Evolutionary conservation across 1,140 invertebrate species (phyloP).

Genomic region (Nylanderia fulva): DNA sequence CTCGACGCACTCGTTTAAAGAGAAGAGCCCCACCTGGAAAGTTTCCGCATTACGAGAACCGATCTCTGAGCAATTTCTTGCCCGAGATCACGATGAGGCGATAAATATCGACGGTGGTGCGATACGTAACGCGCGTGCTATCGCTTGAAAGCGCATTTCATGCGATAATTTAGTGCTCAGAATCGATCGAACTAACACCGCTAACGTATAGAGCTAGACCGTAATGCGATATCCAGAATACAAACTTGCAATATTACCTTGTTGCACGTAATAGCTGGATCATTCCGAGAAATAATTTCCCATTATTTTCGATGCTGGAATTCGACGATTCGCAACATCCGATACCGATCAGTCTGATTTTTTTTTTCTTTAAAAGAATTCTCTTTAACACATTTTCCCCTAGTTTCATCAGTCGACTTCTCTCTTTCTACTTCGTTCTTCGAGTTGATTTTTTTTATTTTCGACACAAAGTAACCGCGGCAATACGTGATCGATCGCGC

Average conservation of each 20-base stretch:
- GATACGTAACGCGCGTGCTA: conserved; percentile 1
- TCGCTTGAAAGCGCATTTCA: not conserved
- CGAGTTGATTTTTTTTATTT: conserved; percentile 1
- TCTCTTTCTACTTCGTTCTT: not conserved
- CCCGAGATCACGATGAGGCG: conserved; percentile 1
- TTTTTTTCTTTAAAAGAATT: not conserved
- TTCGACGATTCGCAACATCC: not conserved
- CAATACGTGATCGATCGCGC: conserved; percentile 72
- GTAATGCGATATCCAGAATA: not conserved
- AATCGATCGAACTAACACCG: not conserved
- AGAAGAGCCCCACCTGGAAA: conserved; percentile 3
- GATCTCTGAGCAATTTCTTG: conserved; percentile 40
- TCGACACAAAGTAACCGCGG: conserved; percentile 53
- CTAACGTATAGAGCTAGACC: not conserved
- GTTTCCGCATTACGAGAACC: conserved; percentile 50
- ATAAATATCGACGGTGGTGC: conserved; percentile 38
- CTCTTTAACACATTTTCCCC: not conserved
- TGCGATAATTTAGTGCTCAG: conserved; percentile 28
- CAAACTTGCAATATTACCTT: not conserved
- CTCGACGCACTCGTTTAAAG: conserved; percentile 23
- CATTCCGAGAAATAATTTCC: not conserved
- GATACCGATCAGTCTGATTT: not conserved
- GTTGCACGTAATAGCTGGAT: not conserved
- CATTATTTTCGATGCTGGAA: not conserved
- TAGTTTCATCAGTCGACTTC: not conserved